phyloP scores from a whole-genome alignment of 1,140 invertebrate genomes.

The Trachymyrmex septentrionalis region DNA sequence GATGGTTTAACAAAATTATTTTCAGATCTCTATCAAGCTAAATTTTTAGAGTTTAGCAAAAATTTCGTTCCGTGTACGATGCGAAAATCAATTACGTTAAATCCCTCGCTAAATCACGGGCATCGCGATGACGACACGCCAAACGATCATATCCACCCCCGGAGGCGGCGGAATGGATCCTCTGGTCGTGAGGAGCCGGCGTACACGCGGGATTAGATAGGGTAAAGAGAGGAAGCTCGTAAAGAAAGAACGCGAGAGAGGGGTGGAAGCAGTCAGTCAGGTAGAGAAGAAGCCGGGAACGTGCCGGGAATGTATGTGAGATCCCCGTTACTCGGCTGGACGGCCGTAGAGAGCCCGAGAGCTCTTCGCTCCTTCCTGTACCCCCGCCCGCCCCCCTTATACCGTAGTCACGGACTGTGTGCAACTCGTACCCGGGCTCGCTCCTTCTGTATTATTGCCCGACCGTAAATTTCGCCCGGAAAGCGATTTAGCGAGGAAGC shows the following conservation, averaged over 20 bases:
- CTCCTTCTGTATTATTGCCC: slow-evolving; percentile 79
- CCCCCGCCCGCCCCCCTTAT: neutral
- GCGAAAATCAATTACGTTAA: neutral
- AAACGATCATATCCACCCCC: slow-evolving; percentile 26
- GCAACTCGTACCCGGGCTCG: slow-evolving; percentile 44
- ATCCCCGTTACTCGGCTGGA: slow-evolving; percentile 76
- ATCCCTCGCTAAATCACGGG: slow-evolving; percentile 35
- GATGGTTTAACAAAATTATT: too few species aligned
- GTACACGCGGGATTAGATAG: slow-evolving; percentile 3
- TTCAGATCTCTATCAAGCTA: too few species aligned
- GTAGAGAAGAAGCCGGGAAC: slow-evolving; percentile 79
- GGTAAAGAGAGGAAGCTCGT: slow-evolving; percentile 59
- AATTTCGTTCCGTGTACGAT: too few species aligned
- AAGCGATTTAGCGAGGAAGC: slow-evolving; percentile 86
- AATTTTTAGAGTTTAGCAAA: too few species aligned
- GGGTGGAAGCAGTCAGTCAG: slow-evolving; percentile 73
- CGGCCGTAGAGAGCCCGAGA: slow-evolving; percentile 69
- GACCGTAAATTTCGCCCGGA: slow-evolving; percentile 86
- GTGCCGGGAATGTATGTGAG: slow-evolving; percentile 82
- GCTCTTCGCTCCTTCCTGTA: slow-evolving; percentile 59
- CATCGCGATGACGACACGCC: slow-evolving; percentile 20
- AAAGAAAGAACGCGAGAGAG: slow-evolving; percentile 63
- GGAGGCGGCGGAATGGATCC: slow-evolving; percentile 40
- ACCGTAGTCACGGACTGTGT: slow-evolving; percentile 25
- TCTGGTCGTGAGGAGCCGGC: neutral